Percentiles rank a stretch among this genome's conserved stretches.
phyloP scores from a whole-genome alignment of 2,113 vertebrate genomes.

The Poecilia latipinna region DNA sequence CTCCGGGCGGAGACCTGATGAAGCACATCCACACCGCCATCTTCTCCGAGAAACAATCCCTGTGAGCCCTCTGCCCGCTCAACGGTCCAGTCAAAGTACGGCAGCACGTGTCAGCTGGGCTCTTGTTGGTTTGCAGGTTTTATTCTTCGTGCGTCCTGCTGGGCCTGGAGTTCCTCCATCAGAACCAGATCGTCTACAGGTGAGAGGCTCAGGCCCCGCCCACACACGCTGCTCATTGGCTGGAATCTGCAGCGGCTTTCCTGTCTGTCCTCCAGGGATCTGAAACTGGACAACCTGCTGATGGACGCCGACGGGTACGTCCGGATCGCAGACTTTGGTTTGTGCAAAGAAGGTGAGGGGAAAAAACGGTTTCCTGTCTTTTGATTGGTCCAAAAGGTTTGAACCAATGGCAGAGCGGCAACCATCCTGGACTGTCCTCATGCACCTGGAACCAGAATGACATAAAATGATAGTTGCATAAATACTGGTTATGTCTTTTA shows the following conservation, averaged over 20 bases:
- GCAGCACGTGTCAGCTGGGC: background rate
- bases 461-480: no score
- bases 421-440: no score
- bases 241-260: background rate
- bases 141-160: conserved; percentile 92
- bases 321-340: conserved; percentile 93
- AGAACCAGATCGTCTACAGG: conserved; percentile 93
- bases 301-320: conserved; percentile 93
- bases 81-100: conserved; percentile 73
- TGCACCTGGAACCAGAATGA: no score
- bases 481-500: no score
- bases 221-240: background rate
- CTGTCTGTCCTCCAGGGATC: conserved; percentile 80
- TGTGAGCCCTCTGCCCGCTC: conserved; percentile 72
- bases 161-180: conserved; percentile 93
- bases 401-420: no score
- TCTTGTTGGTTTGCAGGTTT: conserved; percentile 81
- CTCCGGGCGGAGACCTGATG: conserved; percentile 95
- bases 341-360: conserved; percentile 94
- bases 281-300: conserved; percentile 95
- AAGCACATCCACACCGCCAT: conserved; percentile 90
- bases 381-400: background rate
- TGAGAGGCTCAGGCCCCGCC: conserved; percentile 72
- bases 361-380: background rate
- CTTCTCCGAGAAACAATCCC: conserved; percentile 84